Evolutionary conservation across 2,797 vertebrate species (phyloP), one percentile per base, ranked within the genome.

Genomic region (Sparidentex hasta): DNA sequence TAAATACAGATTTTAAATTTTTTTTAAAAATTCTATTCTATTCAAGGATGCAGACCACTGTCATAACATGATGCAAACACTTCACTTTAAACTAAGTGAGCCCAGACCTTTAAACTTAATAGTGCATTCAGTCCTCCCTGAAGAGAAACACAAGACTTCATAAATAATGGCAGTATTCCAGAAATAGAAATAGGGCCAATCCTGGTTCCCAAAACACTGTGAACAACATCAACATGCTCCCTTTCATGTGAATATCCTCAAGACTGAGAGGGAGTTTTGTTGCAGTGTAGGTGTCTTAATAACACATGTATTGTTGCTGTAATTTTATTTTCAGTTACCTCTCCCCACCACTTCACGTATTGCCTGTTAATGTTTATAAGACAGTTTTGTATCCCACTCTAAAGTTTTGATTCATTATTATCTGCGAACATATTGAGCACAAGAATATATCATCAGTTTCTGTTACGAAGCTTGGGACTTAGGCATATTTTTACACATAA

Each of bases 121-220:
- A 62, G 43, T 83, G 78, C 59, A 73, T 71, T 74, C 65, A 64
- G 57, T 47, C 75, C 76, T 83, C 86, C 76, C 76, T 62, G 69
- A 77, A 84, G 83, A 85, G 59, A 84, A 82, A 81, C 55, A 64
- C 73, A 78, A 86, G 70, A 82, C 85, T 78, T 82, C 87, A 87
- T 83, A 83, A 90, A 91, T 83, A 87, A 90, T 84, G 80, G 56
- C 86, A 73, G 69, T 25, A 71, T 78, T 83, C 87, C 85, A 87
- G 71, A 90, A 89, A 92, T 89, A 87, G 85, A 88, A 90, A 87
- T 33, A 70, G 47, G 77, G 62, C 73, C 74, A 76, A 69, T 82
- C 69, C 73, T 43, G 54, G 56, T 73, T 86, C 73, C 67, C 44
- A 80, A 80, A 86, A 82, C 78, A 77, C 6, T 6, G 38, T 50